Evolutionary conservation across 2,888 invertebrate species (phyloP), one percentile per base, ranked within the genome.

Genomic region (Schizaphis graminum): DNA sequence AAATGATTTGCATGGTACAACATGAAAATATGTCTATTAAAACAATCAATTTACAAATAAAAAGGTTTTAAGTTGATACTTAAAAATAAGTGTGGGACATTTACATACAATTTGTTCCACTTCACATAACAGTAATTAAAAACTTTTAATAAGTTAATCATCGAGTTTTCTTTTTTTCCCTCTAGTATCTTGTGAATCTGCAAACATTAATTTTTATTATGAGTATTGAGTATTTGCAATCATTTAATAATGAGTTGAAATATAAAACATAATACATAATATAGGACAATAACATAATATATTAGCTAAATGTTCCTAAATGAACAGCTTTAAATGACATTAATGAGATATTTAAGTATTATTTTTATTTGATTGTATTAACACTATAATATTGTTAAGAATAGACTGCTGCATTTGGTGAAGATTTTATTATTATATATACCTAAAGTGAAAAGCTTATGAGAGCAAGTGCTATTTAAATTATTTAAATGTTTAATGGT

Each of bases 21-120:
- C 94, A 86, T 93, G 44, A 89, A 89, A 88, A 88, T 53, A 93
- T 91, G 85, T 86, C 35, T 84, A 47, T 67, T 86, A 94, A 41
- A 86, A 86, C 86, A 61, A 93, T 47, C 4, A 53, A 90, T 90
- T 89, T 89, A 92, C 61, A 92, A 88, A 92, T 88, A 92, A 92
- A 41, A 87, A 35, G 47, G 24, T 85, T 87, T 87, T 88, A 92
- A 88, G n/a, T 88, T 88, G 49, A 88, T 77, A 92, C 67, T 92
- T 92, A 92, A 77, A 88, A 92, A 49, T 84, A 90, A 91, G 24
- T 57, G 49, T 94, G 85, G 61, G 56, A 86, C 44, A 85, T 86
- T 91, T 94, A 93, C 53, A 85, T 87, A 94, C 91, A 91, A 87
- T 94, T 94, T 91, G 94, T 91, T 94, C 94, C 94, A 94, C 91